A percentile compares a stretch with the other conserved stretches of the same genome.
Evolutionary conservation across 2,888 invertebrate species (phyloP).

Genomic region (Ceramica pisi): DNA sequence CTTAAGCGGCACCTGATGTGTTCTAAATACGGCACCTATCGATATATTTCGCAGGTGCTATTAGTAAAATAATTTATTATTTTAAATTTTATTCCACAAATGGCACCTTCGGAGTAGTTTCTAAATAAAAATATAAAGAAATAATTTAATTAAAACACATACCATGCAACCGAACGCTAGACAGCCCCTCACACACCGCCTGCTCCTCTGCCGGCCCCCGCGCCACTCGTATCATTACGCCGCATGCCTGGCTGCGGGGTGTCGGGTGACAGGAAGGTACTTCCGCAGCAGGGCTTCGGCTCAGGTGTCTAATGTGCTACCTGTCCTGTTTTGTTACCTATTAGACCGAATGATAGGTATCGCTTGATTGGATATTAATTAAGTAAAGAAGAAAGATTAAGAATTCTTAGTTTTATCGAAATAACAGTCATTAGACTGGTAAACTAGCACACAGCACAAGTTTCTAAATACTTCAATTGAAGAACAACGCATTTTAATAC

Average conservation of each 20-base stretch:
- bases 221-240: slow-evolving; percentile 51
- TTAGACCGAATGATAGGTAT: slow-evolving; percentile 31
- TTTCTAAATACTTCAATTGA: too few relatives aligned
- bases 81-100: too few relatives aligned
- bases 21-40: too few relatives aligned
- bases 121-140: neutral
- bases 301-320: slow-evolving; percentile 82
- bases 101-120: too few relatives aligned
- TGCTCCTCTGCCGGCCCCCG: slow-evolving; percentile 30
- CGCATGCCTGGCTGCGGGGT: slow-evolving; percentile 66
- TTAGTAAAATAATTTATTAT: too few relatives aligned
- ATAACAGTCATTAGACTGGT: too few relatives aligned
- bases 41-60: too few relatives aligned
- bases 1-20: too few relatives aligned
- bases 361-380: slow-evolving; percentile 40
- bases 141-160: slow-evolving; percentile 6
- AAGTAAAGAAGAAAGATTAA: slow-evolving; percentile 6
- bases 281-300: slow-evolving; percentile 84
- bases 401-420: neutral
- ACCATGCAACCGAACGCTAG: slow-evolving; percentile 35
- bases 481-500: too few relatives aligned
- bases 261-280: slow-evolving; percentile 83
- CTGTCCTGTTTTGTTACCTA: slow-evolving; percentile 61
- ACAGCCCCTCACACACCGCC: slow-evolving; percentile 15
- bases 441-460: too few relatives aligned